Evolutionary conservation across 1,140 invertebrate species (phyloP).

Genomic region (Caenorhabditis tropicalis): DNA sequence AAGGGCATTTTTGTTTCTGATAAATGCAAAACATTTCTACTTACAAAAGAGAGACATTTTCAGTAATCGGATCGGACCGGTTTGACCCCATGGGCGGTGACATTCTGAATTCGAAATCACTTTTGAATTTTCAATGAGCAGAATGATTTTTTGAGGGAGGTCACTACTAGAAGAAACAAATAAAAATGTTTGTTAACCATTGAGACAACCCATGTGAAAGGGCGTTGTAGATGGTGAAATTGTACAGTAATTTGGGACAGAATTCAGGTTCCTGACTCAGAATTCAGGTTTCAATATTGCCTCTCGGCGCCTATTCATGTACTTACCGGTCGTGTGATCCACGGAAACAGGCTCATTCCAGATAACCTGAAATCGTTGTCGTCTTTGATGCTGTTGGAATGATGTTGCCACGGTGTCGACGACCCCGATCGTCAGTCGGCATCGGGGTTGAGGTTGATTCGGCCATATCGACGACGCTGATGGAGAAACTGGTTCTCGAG

Average conservation of each 20-base stretch:
- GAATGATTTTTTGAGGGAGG: background rate
- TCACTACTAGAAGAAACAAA: too few relatives aligned
- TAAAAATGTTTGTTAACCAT: too few relatives aligned
- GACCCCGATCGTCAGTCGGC: conserved; percentile 35
- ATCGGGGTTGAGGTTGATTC: conserved; percentile 39
- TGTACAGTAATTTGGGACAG: too few relatives aligned
- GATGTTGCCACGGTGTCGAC: conserved; percentile 3
- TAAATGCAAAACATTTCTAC: background rate
- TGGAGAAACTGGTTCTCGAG: conserved; percentile 42
- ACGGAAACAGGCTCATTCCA: conserved; percentile 14
- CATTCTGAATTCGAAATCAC: background rate
- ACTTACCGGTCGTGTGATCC: conserved; percentile 10
- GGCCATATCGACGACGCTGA: conserved; percentile 32
- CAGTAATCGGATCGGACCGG: conserved; percentile 38
- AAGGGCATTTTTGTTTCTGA: background rate
- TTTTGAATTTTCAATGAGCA: background rate
- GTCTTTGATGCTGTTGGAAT: background rate
- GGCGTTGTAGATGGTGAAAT: too few relatives aligned
- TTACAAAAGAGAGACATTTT: background rate
- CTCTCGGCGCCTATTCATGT: background rate
- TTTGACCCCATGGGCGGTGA: background rate
- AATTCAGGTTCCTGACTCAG: conserved; percentile 10
- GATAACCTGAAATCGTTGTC: background rate
- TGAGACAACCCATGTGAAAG: too few relatives aligned
- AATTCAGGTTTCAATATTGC: background rate